Conservation (phyloP, 1,140 invertebrate genomes). For the Bicyclus anynana region DNA sequence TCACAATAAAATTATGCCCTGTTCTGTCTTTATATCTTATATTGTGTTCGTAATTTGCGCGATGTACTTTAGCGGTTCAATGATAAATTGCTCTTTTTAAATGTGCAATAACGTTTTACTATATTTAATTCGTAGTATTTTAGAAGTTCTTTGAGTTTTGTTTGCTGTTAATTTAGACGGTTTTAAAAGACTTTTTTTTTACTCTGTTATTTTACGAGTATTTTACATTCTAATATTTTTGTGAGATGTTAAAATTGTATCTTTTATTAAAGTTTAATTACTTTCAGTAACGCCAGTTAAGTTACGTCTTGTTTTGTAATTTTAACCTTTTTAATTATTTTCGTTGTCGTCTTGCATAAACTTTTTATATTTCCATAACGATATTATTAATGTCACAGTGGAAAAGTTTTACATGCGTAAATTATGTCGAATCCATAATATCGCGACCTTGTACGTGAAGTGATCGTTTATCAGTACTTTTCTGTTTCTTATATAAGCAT, state of each 20-base stretch:
- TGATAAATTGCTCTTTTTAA: constrained; percentile 3
- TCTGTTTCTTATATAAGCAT: too few species aligned
- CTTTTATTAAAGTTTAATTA: too few species aligned
- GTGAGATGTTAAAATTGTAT: too few species aligned
- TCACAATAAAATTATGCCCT: constrained; percentile 54
- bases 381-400: too few species aligned
- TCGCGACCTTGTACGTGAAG: neutral
- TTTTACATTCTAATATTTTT: too few species aligned
- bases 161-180: neutral
- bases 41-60: constrained; percentile 3
- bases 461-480: neutral
- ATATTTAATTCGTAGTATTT: neutral
- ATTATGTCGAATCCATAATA: neutral
- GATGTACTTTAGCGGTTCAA: constrained; percentile 4
- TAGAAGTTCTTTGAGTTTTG: neutral
- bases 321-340: too few species aligned
- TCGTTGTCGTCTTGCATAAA: too few species aligned
- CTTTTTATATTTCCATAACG: too few species aligned
- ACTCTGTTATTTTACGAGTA: too few species aligned
- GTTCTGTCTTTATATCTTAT: constrained; percentile 38
- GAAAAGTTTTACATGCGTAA: neutral
- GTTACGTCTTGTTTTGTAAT: too few species aligned
- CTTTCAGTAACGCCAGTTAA: too few species aligned
- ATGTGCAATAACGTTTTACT: neutral
- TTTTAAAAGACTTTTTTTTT: too few species aligned